These are phyloP conservation scores for Actias luna DNA, from an alignment of 2,888 invertebrate species.

Conservation along the genomic window DNA sequence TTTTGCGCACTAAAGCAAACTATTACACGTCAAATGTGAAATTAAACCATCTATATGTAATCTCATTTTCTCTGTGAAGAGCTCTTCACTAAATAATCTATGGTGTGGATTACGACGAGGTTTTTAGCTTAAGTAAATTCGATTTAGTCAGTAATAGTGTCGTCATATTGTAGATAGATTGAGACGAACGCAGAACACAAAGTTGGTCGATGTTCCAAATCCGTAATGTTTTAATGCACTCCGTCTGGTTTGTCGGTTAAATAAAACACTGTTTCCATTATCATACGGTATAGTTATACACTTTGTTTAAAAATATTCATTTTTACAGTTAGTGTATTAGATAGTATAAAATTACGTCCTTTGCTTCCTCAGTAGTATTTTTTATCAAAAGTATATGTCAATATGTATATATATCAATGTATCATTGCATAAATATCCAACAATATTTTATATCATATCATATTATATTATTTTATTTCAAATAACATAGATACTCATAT, in stretches of 20 bases:
- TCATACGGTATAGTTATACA: slow-evolving; percentile 1
- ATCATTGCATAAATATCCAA: too few relatives aligned
- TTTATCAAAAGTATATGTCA: too few relatives aligned
- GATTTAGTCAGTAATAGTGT: slow-evolving; percentile 26
- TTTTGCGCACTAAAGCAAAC: too few relatives aligned
- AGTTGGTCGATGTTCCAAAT: slow-evolving; percentile 55
- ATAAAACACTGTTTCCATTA: slow-evolving; percentile 43
- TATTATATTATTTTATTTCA: too few relatives aligned
- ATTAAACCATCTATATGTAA: too few relatives aligned
- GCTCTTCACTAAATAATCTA: neutral
- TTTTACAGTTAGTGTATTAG: too few relatives aligned
- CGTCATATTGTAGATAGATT: slow-evolving; percentile 35
- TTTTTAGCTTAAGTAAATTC: neutral
- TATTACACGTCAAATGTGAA: too few relatives aligned
- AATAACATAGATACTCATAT: too few relatives aligned
- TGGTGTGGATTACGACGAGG: neutral
- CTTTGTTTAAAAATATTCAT: neutral
- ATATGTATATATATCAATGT: too few relatives aligned
- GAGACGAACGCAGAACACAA: slow-evolving; percentile 37
- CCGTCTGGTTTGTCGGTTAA: slow-evolving; percentile 52
- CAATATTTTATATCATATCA: too few relatives aligned
- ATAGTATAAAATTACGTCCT: too few relatives aligned
- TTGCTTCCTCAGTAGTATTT: too few relatives aligned
- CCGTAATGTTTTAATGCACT: slow-evolving; percentile 69
- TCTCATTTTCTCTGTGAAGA: neutral